Evolutionary conservation across 1,140 invertebrate species (phyloP).

Genomic region (Diplogasteroides magnus): DNA sequence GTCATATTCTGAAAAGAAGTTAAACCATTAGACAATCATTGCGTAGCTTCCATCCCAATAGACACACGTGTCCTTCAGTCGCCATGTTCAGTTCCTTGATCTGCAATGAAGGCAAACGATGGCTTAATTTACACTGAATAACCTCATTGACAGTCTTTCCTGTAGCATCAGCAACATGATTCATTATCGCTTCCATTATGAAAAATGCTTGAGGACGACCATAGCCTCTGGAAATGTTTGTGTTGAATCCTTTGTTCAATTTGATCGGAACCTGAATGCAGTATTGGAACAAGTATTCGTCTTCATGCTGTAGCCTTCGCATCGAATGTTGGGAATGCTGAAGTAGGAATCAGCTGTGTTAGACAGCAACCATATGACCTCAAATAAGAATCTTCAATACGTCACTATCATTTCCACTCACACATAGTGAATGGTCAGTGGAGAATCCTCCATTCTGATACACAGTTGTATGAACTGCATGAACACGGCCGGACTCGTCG

Average conservation of each 20-base stretch:
- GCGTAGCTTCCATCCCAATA: constrained; percentile 60
- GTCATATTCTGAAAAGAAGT: too few relatives aligned
- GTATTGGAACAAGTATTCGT: constrained; percentile 59
- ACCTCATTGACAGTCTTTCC: constrained; percentile 21
- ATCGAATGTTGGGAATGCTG: constrained; percentile 51
- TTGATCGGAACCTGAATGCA: constrained; percentile 52
- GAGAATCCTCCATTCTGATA: constrained; percentile 29
- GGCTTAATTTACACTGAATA: too few relatives aligned
- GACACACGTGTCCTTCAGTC: constrained; percentile 5
- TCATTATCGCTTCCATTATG: constrained; percentile 53
- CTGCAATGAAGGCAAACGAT: too few relatives aligned
- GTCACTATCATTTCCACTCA: too few relatives aligned
- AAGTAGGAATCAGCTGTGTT: constrained; percentile 52
- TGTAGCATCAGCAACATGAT: constrained; percentile 49
- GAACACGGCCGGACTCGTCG: constrained; percentile 21
- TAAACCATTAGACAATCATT: constrained; percentile 67
- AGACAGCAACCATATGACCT: too few relatives aligned
- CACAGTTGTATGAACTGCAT: constrained; percentile 19
- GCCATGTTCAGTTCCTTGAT: constrained; percentile 27
- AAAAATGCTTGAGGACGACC: constrained; percentile 57
- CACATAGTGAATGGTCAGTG: constrained; percentile 21
- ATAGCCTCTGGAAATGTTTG: constrained; percentile 56
- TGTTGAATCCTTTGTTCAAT: too few relatives aligned
- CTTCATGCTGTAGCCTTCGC: constrained; percentile 51
- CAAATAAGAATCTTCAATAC: too few relatives aligned